Conservation (phyloP, 2,113 vertebrate genomes). For the Bombycilla garrulus region DNA sequence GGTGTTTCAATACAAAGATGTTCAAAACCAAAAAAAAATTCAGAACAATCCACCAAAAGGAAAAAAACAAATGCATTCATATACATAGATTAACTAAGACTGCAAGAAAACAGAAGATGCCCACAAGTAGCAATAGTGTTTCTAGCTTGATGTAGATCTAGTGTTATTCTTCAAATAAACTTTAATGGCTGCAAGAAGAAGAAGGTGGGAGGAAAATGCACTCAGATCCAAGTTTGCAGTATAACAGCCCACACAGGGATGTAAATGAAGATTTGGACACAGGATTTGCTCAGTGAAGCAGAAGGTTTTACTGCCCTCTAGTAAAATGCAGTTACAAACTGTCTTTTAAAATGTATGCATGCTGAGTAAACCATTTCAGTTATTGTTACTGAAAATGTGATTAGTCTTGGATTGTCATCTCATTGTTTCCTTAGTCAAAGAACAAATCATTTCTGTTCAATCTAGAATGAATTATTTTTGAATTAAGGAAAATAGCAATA, state of each 20-base stretch:
- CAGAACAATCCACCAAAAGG: background rate
- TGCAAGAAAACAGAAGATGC: background rate
- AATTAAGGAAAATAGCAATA: constrained; percentile 17
- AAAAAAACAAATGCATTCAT: background rate
- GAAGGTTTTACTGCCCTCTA: constrained; percentile 71
- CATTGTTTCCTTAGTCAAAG: constrained; percentile 11
- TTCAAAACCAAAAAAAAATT: background rate
- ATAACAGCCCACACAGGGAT: constrained; percentile 35
- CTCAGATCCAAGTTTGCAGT: constrained; percentile 35
- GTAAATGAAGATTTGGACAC: constrained; percentile 56
- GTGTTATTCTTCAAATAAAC: constrained; percentile 23
- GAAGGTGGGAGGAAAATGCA: constrained; percentile 37
- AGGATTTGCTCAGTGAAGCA: constrained; percentile 11
- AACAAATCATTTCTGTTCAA: background rate
- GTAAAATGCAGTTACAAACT: constrained; percentile 50
- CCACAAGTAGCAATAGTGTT: background rate
- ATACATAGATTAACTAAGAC: background rate
- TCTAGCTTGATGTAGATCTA: background rate
- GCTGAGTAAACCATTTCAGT: constrained; percentile 33
- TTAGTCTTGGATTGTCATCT: constrained; percentile 35
- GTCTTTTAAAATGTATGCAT: constrained; percentile 35
- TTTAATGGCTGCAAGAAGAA: constrained; percentile 47
- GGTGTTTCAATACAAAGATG: background rate
- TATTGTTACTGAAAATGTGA: constrained; percentile 23
- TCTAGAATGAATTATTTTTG: constrained; percentile 16